A percentile compares a stretch with the other conserved stretches of the same genome.
These are phyloP conservation scores for Malurus splendens DNA, from an alignment of 2,797 vertebrate genomes.

Conservation along the genomic window DNA sequence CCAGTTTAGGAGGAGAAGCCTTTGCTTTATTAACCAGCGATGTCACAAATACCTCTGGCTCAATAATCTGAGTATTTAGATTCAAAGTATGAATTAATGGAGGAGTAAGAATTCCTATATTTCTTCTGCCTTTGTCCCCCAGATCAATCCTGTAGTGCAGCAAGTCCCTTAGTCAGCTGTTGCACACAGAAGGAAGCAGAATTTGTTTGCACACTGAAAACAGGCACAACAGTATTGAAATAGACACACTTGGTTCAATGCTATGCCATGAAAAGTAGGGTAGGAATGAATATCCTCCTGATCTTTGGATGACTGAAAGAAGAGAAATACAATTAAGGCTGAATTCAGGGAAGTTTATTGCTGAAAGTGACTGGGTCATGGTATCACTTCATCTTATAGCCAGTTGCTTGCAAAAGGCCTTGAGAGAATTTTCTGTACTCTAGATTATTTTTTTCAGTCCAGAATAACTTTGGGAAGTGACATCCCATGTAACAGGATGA, in stretches of 20 bases:
- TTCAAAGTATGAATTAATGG: background rate
- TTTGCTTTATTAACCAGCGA: background rate
- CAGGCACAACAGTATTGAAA: background rate
- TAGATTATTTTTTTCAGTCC: background rate
- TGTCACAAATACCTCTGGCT: background rate
- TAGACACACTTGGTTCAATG: background rate
- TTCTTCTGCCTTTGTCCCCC: background rate
- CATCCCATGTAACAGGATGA: fast-evolving
- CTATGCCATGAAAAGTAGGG: background rate
- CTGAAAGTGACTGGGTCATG: background rate
- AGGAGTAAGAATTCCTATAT: background rate
- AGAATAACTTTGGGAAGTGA: background rate
- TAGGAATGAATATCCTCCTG: background rate
- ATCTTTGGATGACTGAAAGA: background rate
- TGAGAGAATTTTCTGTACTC: background rate
- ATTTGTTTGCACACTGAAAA: background rate
- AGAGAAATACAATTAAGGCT: background rate
- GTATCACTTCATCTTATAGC: fast-evolving
- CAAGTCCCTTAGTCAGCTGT: background rate
- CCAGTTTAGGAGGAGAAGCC: background rate
- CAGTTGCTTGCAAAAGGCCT: background rate
- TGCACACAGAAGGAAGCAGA: background rate
- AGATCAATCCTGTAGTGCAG: background rate
- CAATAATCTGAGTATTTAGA: background rate
- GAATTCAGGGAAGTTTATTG: background rate